Percentiles rank a stretch among this genome's conserved stretches.
Evolutionary conservation across 2,797 vertebrate genomes (phyloP).

Genomic region (Sebastiscus tertius): DNA sequence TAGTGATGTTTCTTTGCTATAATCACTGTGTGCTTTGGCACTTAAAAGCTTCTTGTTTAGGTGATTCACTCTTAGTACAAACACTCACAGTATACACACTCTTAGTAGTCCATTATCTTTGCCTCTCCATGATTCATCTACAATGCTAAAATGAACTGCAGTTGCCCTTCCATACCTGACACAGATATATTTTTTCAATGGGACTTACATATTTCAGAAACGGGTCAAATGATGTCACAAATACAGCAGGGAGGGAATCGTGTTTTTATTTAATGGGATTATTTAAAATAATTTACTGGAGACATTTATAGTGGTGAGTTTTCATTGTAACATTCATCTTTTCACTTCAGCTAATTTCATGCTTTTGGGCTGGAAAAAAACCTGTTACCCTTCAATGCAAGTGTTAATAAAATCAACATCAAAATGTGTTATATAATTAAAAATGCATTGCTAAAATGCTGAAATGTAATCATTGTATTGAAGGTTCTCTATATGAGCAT

Average conservation of each 20-base stretch:
- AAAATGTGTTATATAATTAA: not conserved
- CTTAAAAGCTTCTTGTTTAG: conserved; percentile 47
- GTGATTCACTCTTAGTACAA: conserved; percentile 32
- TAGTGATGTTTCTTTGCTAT: not conserved
- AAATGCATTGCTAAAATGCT: not conserved
- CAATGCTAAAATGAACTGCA: conserved; percentile 19
- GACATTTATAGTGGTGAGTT: not conserved
- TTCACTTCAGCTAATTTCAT: not conserved
- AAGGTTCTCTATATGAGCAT: not conserved
- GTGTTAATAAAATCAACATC: not conserved
- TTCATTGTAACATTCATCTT: not conserved
- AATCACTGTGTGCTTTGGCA: conserved; percentile 18
- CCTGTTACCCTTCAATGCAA: not conserved
- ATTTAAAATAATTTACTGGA: no score
- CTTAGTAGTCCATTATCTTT: conserved; percentile 47
- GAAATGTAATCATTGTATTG: not conserved
- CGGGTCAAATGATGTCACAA: not conserved
- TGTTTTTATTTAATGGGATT: not conserved
- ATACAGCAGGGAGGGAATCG: not conserved
- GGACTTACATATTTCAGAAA: not conserved
- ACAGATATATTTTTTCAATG: not conserved
- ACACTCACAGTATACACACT: not conserved
- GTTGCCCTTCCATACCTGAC: not conserved
- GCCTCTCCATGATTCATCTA: conserved; percentile 14
- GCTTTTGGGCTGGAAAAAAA: not conserved